A percentile compares a stretch with the other conserved stretches of the same genome.
Conservation (phyloP, 2,113 vertebrate genomes). For the Otocyon megalotis region DNA sequence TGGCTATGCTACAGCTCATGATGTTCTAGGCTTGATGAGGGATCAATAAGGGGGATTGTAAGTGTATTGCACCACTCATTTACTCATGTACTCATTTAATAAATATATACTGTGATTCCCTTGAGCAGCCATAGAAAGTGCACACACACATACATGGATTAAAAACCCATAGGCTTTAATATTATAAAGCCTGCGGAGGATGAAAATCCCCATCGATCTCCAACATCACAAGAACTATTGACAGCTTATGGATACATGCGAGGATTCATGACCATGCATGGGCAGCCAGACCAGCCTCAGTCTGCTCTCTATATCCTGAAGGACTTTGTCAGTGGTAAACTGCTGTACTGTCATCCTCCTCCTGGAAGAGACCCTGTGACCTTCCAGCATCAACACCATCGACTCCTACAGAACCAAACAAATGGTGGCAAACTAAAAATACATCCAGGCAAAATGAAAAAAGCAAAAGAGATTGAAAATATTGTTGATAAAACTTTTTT, state of each 20-base stretch:
- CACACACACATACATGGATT: not conserved
- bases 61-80: not conserved
- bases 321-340: constrained; percentile 87
- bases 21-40: not conserved
- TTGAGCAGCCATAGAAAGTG: not conserved
- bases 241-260: no score
- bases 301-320: no score
- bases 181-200: no score
- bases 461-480: constrained; percentile 93
- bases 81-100: not conserved
- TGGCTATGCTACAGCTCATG: not conserved
- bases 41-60: not conserved
- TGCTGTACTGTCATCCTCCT: constrained; percentile 96
- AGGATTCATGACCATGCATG: no score
- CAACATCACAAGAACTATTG: no score
- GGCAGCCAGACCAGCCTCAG: no score
- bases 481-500: constrained; percentile 96
- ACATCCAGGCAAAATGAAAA: constrained; percentile 80
- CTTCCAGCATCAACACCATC: constrained; percentile 93
- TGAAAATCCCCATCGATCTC: no score
- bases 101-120: not conserved
- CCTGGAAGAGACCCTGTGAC: constrained; percentile 88
- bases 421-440: not conserved
- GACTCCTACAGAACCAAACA: not conserved
- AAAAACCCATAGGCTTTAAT: not conserved